phyloP scores from a whole-genome alignment of 2,888 invertebrate species.

The Pterobdella sp. region DNA sequence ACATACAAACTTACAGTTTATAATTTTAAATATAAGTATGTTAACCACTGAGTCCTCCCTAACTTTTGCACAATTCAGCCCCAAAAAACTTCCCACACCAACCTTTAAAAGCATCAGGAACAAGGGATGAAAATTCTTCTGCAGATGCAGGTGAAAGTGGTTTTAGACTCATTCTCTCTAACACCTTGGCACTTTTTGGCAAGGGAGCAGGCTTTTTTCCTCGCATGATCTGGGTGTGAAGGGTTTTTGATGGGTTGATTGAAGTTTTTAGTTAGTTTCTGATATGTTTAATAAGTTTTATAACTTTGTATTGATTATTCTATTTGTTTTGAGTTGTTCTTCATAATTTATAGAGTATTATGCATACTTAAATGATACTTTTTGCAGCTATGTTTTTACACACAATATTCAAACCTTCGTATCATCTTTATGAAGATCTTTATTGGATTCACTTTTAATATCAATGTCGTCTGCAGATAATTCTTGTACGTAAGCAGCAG shows the following conservation, averaged over 20 bases:
- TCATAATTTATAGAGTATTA: too few relatives aligned
- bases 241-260: background rate
- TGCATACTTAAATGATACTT: too few relatives aligned
- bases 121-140: background rate
- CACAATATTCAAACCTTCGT: too few relatives aligned
- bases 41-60: too few relatives aligned
- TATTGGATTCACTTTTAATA: too few relatives aligned
- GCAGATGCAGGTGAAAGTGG: background rate
- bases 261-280: background rate
- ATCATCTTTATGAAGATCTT: too few relatives aligned
- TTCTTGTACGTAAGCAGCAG: conserved; percentile 5
- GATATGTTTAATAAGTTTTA: background rate
- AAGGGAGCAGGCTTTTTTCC: background rate
- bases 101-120: conserved; percentile 6
- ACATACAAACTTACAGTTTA: too few relatives aligned
- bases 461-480: background rate
- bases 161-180: background rate
- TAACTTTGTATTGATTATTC: too few relatives aligned
- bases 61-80: background rate
- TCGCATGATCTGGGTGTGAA: background rate
- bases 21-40: too few relatives aligned
- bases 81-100: background rate
- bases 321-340: too few relatives aligned
- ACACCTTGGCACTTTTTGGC: conserved; percentile 5
- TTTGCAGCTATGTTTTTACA: too few relatives aligned